Percentiles rank a stretch among this genome's conserved stretches.
Conservation (phyloP, 1,140 invertebrate genomes). For the Zeugodacus cucurbitae region DNA sequence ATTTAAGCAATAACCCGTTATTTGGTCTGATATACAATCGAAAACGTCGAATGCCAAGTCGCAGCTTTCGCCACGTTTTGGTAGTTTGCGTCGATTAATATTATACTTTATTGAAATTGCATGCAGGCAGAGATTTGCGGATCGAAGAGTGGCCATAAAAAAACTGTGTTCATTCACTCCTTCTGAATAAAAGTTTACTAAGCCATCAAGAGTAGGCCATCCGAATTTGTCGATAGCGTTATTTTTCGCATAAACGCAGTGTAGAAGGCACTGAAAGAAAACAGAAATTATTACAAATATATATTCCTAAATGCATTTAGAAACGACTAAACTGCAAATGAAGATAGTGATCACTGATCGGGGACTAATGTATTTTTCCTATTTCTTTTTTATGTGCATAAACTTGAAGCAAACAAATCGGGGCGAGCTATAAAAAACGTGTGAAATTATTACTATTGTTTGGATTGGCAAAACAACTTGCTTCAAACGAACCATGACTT, state of each 20-base stretch:
- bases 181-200: conserved; percentile 76
- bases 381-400: neutral
- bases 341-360: neutral
- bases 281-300: neutral
- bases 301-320: neutral
- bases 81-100: conserved; percentile 55
- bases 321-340: neutral
- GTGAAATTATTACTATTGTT: neutral
- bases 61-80: conserved; percentile 74
- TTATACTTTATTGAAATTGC: conserved; percentile 66
- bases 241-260: conserved; percentile 64
- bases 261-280: conserved; percentile 57
- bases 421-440: neutral
- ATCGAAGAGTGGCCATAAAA: conserved; percentile 75
- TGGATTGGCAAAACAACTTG: neutral
- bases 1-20: conserved; percentile 73
- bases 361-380: neutral
- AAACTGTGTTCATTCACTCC: conserved; percentile 77
- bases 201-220: conserved; percentile 75
- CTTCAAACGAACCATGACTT: neutral
- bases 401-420: neutral
- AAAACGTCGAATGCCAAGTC: conserved; percentile 79
- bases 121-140: conserved; percentile 74
- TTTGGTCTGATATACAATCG: conserved; percentile 78
- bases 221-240: conserved; percentile 66